These are phyloP conservation scores for Xiphophorus hellerii DNA, from an alignment of 2,113 vertebrate genomes.

Conservation along the genomic window DNA sequence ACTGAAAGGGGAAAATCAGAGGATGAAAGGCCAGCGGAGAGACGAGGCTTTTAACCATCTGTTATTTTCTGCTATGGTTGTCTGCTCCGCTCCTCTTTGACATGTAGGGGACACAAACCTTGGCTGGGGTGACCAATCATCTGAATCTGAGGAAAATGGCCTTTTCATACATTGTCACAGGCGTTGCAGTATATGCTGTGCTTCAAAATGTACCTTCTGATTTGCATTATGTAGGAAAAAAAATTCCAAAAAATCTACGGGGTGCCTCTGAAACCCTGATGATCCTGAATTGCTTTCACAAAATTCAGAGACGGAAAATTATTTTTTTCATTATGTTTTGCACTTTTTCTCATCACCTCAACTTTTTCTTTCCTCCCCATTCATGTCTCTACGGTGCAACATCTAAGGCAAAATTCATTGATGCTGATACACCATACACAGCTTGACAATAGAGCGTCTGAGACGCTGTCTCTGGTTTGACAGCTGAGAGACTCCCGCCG, in stretches of 20 bases:
- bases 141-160: constrained; percentile 67
- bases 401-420: constrained; percentile 44
- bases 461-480: constrained; percentile 58
- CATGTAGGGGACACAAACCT: constrained; percentile 56
- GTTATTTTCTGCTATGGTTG: constrained; percentile 69
- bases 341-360: constrained; percentile 23
- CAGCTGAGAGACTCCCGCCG: constrained; percentile 58
- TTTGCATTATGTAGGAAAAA: constrained; percentile 24
- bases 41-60: constrained; percentile 75
- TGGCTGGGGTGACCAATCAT: constrained; percentile 55
- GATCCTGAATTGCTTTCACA: constrained; percentile 9
- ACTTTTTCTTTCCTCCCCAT: constrained; percentile 36
- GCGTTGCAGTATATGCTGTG: constrained; percentile 26
- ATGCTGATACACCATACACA: constrained; percentile 54
- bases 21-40: constrained; percentile 64
- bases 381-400: constrained; percentile 29
- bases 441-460: constrained; percentile 53
- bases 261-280: constrained; percentile 7
- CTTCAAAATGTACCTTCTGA: constrained; percentile 43
- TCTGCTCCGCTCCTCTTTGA: constrained; percentile 61
- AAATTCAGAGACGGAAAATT: background rate
- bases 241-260: background rate
- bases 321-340: background rate
- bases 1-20: constrained; percentile 53
- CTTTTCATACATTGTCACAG: constrained; percentile 66